Conservation (phyloP, 2,113 vertebrate species). For the Pongo abelii region DNA sequence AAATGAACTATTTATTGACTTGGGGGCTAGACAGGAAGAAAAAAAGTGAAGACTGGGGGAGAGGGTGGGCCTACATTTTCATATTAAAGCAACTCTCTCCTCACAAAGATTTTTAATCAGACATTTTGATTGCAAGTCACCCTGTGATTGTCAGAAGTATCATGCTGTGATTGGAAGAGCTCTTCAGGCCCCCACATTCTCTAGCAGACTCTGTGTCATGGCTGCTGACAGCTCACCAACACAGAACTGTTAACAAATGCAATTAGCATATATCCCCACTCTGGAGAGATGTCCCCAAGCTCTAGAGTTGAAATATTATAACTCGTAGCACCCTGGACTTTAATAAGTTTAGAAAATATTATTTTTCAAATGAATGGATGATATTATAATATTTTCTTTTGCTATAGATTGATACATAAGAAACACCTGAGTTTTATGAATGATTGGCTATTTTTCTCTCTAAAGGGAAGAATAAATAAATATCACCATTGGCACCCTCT, state of each 20-base stretch:
- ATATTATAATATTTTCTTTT: background rate
- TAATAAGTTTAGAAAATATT: background rate
- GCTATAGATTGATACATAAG: background rate
- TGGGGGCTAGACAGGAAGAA: background rate
- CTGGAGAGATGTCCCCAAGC: background rate
- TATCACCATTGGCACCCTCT: background rate
- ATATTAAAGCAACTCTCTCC: background rate
- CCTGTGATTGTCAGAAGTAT: background rate
- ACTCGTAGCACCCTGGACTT: background rate
- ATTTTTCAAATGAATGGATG: background rate
- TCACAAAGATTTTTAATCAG: slow-evolving; percentile 4
- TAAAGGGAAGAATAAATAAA: background rate
- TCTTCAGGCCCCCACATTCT: background rate
- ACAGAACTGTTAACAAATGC: slow-evolving; percentile 10
- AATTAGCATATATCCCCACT: background rate
- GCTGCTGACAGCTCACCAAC: background rate
- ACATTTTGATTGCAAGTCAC: slow-evolving; percentile 33
- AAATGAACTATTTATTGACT: slow-evolving; percentile 32
- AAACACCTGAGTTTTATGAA: background rate
- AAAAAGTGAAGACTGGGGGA: background rate
- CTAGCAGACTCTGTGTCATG: background rate
- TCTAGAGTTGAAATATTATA: background rate
- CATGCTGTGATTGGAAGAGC: slow-evolving; percentile 1
- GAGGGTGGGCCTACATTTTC: background rate
- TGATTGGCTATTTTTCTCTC: background rate